Conservation (phyloP, 2,888 invertebrate genomes). For the Macrophya alboannulata region DNA sequence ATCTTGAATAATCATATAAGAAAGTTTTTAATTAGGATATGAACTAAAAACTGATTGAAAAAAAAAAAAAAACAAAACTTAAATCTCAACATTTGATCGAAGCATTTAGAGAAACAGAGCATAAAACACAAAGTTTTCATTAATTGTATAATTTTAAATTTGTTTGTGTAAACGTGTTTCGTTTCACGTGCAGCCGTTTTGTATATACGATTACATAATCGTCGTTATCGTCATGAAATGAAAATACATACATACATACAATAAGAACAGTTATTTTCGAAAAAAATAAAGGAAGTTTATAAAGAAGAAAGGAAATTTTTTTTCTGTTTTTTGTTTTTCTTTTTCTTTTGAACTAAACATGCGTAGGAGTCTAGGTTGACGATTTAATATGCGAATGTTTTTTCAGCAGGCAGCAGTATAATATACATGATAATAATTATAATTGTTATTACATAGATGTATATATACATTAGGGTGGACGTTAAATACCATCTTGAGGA, state of each 20-base stretch:
- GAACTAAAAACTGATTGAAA: not conserved
- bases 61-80: not conserved
- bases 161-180: not conserved
- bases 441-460: not conserved
- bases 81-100: not conserved
- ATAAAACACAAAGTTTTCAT: not conserved
- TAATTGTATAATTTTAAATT: constrained; percentile 4
- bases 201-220: not conserved
- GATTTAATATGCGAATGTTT: not conserved
- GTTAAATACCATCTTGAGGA: too few relatives aligned
- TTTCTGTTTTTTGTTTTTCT: too few relatives aligned
- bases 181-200: not conserved
- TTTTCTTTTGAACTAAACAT: not conserved
- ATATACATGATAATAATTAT: not conserved
- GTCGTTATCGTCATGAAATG: not conserved
- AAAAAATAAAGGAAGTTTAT: constrained; percentile 11
- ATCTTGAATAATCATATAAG: not conserved
- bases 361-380: constrained; percentile 6
- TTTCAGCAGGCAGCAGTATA: not conserved
- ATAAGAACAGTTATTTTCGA: not conserved
- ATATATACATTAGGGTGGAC: too few relatives aligned
- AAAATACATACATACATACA: not conserved
- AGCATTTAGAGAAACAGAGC: not conserved
- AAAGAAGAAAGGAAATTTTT: not conserved
- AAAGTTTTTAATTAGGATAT: not conserved